phyloP scores from a whole-genome alignment of 2,797 vertebrate species.

The Anniella stebbinsi region DNA sequence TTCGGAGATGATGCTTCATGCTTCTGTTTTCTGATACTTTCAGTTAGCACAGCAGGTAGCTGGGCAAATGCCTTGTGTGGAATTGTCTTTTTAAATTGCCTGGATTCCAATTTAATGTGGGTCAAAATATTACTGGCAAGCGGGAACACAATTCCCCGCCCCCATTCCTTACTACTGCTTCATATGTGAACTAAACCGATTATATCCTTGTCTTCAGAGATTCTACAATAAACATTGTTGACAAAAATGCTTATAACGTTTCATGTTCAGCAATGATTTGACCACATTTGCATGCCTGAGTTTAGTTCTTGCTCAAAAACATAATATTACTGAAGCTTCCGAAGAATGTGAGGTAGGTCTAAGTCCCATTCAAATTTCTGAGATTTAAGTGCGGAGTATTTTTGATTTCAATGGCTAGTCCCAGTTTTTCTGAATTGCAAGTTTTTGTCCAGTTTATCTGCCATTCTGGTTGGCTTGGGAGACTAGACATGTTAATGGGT shows the following conservation, averaged over 20 bases:
- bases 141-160: neutral
- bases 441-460: neutral
- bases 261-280: neutral
- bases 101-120: constrained; percentile 34
- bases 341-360: neutral
- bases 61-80: constrained; percentile 1
- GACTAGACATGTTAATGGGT: neutral
- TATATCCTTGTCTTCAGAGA: neutral
- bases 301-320: neutral
- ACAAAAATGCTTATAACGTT: neutral
- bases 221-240: neutral
- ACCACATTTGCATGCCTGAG: neutral
- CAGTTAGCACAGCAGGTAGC: constrained; percentile 24
- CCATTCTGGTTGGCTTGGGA: neutral
- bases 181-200: neutral
- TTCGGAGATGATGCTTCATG: constrained; percentile 5
- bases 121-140: constrained; percentile 8
- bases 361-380: neutral
- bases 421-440: neutral
- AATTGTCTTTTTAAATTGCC: neutral
- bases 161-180: neutral
- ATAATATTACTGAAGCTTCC: neutral
- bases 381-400: neutral
- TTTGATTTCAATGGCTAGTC: neutral
- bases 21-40: constrained; percentile 27